Evolutionary conservation across 1,140 invertebrate species (phyloP).

Genomic region (Penaeus japonicus): DNA sequence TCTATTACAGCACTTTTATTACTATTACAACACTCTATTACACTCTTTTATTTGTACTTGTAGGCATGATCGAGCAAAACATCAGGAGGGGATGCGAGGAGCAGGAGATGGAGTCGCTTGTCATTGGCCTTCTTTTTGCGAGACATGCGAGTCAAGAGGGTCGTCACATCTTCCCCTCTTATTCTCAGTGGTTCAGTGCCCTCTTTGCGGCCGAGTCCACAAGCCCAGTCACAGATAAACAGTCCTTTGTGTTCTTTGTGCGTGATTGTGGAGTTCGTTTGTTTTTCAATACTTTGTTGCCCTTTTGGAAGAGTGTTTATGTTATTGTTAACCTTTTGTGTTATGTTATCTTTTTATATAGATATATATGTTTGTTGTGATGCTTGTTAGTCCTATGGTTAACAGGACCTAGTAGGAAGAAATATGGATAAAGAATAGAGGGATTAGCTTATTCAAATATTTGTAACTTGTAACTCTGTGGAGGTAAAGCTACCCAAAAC

Average conservation of each 20-base stretch:
- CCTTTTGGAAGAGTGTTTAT: no score
- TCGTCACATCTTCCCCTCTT: constrained; percentile 35
- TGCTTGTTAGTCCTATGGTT: no score
- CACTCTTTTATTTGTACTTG: not conserved
- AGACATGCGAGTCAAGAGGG: constrained; percentile 42
- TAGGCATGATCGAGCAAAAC: constrained; percentile 25
- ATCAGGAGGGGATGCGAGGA: constrained; percentile 34
- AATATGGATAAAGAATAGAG: no score
- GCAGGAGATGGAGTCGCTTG: constrained; percentile 31
- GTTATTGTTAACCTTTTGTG: no score
- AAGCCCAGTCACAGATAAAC: constrained; percentile 27
- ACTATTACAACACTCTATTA: no score
- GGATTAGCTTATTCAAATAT: no score
- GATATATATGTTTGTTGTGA: not conserved
- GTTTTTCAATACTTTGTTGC: no score
- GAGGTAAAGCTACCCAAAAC: not conserved
- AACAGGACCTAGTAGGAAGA: no score
- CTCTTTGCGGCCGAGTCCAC: not conserved
- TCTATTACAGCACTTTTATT: not conserved
- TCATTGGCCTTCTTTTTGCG: constrained; percentile 34
- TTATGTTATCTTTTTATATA: not conserved
- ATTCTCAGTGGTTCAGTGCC: constrained; percentile 27
- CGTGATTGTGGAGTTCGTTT: no score
- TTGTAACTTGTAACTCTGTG: no score
- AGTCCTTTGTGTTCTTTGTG: constrained; percentile 35